phyloP scores from a whole-genome alignment of 2,797 vertebrate species.

The Podarcis lilfordi region DNA sequence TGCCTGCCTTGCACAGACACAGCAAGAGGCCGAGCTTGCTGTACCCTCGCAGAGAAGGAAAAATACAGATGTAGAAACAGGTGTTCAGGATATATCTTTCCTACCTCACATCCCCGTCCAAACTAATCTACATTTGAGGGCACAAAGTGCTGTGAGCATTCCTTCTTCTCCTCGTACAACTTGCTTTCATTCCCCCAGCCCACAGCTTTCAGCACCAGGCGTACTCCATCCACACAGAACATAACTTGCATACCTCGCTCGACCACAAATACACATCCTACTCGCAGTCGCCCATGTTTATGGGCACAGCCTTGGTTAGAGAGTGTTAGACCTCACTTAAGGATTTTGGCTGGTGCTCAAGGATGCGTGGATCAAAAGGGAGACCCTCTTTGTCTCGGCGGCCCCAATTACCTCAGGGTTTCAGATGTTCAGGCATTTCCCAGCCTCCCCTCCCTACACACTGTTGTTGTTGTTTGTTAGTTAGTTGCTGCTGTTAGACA shows the following conservation, averaged over 20 bases:
- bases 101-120: slow-evolving; percentile 69
- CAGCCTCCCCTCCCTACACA: slow-evolving; percentile 10
- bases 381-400: slow-evolving; percentile 44
- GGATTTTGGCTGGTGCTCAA: slow-evolving; percentile 40
- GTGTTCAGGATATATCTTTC: slow-evolving; percentile 71
- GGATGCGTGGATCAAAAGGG: slow-evolving; percentile 21
- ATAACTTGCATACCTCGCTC: slow-evolving; percentile 65
- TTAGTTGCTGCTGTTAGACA: background rate
- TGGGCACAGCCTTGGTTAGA: slow-evolving; percentile 17
- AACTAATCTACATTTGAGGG: slow-evolving; percentile 69
- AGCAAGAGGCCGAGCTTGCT: background rate
- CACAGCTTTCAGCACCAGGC: slow-evolving; percentile 74
- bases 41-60: slow-evolving; percentile 43
- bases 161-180: slow-evolving; percentile 64
- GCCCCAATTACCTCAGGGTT: accelerated
- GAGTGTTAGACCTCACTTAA: slow-evolving; percentile 52
- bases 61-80: slow-evolving; percentile 69
- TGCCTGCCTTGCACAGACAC: slow-evolving; percentile 14
- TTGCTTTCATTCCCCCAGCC: slow-evolving; percentile 63
- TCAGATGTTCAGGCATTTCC: background rate
- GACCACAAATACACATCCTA: slow-evolving; percentile 71
- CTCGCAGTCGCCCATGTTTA: slow-evolving; percentile 57
- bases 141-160: slow-evolving; percentile 63
- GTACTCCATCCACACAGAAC: slow-evolving; percentile 68
- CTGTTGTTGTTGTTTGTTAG: slow-evolving; percentile 11